Base-by-base conservation (phyloP, 2,797 vertebrate species). In the Sorex maritimensis region DNA sequence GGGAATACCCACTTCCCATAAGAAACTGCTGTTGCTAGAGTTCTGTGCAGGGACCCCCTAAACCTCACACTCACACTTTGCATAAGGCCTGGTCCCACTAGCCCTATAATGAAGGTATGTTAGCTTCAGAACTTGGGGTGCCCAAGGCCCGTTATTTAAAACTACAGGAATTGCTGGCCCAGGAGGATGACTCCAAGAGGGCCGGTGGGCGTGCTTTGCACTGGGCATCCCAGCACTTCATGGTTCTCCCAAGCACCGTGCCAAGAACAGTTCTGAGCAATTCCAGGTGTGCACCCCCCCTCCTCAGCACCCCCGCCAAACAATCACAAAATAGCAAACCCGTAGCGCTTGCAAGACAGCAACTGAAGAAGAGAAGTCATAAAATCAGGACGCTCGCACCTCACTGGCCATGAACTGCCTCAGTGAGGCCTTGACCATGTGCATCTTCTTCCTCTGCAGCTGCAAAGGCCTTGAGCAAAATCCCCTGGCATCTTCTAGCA, bases 401-500 rank as follows among this genome's bases (percentile, higher is more conserved):
- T 63, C 63, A 46, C n/a, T 65, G 44, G 71, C 61, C 41, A 0
- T n/a, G 34, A 87, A 52, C 87, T n/a, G 58, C 30, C n/a, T n/a
- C n/a, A n/a, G n/a, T n/a, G n/a, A n/a, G n/a, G n/a, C n/a, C n/a
- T n/a, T n/a, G n/a, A n/a, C 81, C 17, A 6, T 1, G n/a, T 78
- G 83, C 17, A 1, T 58, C 11, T 84, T 19, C 21, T 74, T 80
- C 81, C 28, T 87, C 34, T 79, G 80, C 61, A 81, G 38, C 68
- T 26, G 7, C 78, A 74, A 71, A 90, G 46, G 49, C 28, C 41
- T 81, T 82, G 41, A 15, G 61, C 61, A 74, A 85, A 74, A 88
- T 71, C 38, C 63, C 11, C 28, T 13, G n/a, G 49, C 10, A 14
- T 28, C 30, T 72, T 93, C 81, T 95, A 82, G 88, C 84, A 86